Evolutionary conservation across 2,113 vertebrate species (phyloP), one percentile per base, ranked within the genome.

Genomic region (Plestiodon gilberti): DNA sequence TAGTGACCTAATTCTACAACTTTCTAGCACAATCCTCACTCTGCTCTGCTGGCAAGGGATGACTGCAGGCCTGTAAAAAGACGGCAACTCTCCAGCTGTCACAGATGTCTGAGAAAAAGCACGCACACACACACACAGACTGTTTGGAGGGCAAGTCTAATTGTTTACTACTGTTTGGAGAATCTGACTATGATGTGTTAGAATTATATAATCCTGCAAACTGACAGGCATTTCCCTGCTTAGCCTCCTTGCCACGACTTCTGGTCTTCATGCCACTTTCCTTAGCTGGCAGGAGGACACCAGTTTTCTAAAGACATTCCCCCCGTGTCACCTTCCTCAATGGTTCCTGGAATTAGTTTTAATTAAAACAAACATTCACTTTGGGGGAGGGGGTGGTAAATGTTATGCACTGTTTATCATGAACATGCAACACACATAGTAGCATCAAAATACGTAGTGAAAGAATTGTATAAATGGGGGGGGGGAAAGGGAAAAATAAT

Each of bases 21-120:
- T 38, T 89, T 89, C 78, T 82, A 87, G 64, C 78, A 89, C 74
- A 85, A 35, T 15, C 81, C 83, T 30, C 10, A 55, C 82, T 83
- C 87, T 38, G 30, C 3, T 6, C 1, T 1, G 11, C 20, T 65
- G 35, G 79, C 15, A 87, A 87, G 6, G 8, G 18, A 80, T 48
- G 23, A 48, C 18, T 62, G 35, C 33, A 55, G 9, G 18, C 18
- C 6, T 40, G 20, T 35, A 28, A n/a, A 40, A 62, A 81, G 43
- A 81, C 13, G 7, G 4, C 30, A 28, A 79, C 38, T 6, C 18
- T 87, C 71, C 73, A 85, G 73, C 40, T 85, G 55, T 48, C 81
- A 33, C 52, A 78, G n/a, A 35, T 33, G 55, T 3, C 9, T 9
- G 7, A 35, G 28, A 70, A 70, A 70, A 6, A 33, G 2, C 20